A percentile compares a stretch with the other conserved stretches of the same genome.
These are phyloP conservation scores for Peromyscus melanophrys DNA, from an alignment of 2,797 vertebrate species.

Conservation along the genomic window DNA sequence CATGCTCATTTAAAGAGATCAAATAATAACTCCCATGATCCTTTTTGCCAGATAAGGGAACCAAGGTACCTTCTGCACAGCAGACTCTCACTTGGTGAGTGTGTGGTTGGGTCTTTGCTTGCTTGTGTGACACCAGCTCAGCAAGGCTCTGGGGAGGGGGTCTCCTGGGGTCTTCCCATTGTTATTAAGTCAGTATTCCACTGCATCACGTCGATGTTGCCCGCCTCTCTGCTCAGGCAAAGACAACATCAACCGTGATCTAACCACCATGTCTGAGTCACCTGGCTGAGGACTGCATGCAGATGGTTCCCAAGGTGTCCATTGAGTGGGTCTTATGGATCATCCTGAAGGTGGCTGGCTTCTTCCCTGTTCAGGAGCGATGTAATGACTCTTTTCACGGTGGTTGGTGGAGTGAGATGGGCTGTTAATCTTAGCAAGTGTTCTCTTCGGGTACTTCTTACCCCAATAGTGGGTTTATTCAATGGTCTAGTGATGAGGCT, in stretches of 20 bases:
- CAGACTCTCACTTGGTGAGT: neutral
- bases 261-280: slow-evolving; percentile 78
- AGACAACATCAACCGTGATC: slow-evolving; percentile 70
- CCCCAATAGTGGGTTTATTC: slow-evolving; percentile 47
- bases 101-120: neutral
- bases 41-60: neutral
- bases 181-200: neutral
- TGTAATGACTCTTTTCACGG: slow-evolving; percentile 75
- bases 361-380: slow-evolving; percentile 42
- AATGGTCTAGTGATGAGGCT: slow-evolving; percentile 54
- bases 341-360: slow-evolving; percentile 52
- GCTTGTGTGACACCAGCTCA: neutral
- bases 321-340: slow-evolving; percentile 81
- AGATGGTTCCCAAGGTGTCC: neutral
- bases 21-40: neutral
- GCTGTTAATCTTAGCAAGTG: slow-evolving; percentile 68
- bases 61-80: neutral
- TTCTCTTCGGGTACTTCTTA: neutral
- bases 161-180: neutral
- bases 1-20: neutral
- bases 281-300: slow-evolving; percentile 67
- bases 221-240: neutral
- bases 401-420: neutral
- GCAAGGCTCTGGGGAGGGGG: neutral
- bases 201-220: neutral